Evolutionary conservation across 1,140 invertebrate species (phyloP).

Genomic region (Zaprionus nigranus): DNA sequence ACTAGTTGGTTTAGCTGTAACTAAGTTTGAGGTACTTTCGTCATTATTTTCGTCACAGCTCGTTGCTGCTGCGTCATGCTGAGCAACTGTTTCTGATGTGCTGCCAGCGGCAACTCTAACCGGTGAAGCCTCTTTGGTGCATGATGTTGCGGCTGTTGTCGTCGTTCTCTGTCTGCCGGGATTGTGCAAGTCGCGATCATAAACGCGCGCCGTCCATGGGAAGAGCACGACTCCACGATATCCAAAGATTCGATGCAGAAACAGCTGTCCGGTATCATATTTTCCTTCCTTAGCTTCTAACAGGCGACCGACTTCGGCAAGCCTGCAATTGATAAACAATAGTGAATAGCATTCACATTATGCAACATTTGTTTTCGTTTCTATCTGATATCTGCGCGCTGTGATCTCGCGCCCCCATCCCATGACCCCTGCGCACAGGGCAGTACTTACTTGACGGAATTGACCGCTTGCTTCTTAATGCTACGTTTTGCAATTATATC

Average conservation of each 20-base stretch:
- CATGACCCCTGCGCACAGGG: slow-evolving; percentile 1
- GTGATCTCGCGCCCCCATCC: slow-evolving; percentile 15
- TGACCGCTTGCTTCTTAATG: slow-evolving; percentile 66
- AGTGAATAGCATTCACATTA: slow-evolving; percentile 13
- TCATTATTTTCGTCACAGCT: slow-evolving; percentile 17
- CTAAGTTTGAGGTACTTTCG: slow-evolving; percentile 40
- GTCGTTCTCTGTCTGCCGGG: slow-evolving; percentile 72
- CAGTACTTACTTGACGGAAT: slow-evolving; percentile 64
- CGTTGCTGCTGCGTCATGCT: slow-evolving; percentile 27
- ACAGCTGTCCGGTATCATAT: slow-evolving; percentile 97
- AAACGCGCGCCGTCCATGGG: slow-evolving; percentile 97
- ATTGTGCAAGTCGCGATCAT: slow-evolving; percentile 93
- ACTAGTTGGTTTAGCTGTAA: slow-evolving; percentile 21
- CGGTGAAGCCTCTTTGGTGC: slow-evolving; percentile 63
- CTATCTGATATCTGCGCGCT: not conserved
- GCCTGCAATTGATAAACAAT: slow-evolving; percentile 74
- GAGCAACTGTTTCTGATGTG: slow-evolving; percentile 12
- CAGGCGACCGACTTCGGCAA: slow-evolving; percentile 87
- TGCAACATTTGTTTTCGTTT: slow-evolving; percentile 46
- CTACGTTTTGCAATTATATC: slow-evolving; percentile 55
- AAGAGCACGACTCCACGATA: slow-evolving; percentile 98
- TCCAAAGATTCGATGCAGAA: slow-evolving; percentile 97
- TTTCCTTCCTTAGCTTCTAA: slow-evolving; percentile 95
- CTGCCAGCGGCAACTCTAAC: slow-evolving; percentile 76
- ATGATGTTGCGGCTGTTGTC: slow-evolving; percentile 46